phyloP scores from a whole-genome alignment of 2,113 vertebrate species.

The Amblyopsis rosae region DNA sequence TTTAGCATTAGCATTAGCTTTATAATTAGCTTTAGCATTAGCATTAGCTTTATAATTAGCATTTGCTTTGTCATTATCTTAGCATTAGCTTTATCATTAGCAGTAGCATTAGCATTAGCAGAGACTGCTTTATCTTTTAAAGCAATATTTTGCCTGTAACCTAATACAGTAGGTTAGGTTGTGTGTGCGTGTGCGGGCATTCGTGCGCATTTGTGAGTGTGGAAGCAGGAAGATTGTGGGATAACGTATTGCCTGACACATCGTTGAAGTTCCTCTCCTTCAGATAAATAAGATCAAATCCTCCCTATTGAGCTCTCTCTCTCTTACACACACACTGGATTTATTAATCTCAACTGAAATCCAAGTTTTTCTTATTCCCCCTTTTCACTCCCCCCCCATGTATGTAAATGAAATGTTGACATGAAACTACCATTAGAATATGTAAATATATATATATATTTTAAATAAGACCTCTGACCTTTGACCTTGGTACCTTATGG shows the following conservation, averaged over 20 bases:
- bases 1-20: too few species aligned
- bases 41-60: too few species aligned
- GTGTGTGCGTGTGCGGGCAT: background rate
- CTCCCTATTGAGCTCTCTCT: slow-evolving; percentile 12
- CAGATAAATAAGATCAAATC: slow-evolving; percentile 37
- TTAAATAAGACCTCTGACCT: too few species aligned
- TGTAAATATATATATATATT: background rate
- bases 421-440: too few species aligned
- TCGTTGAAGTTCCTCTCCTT: slow-evolving; percentile 48
- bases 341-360: background rate
- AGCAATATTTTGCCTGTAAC: background rate
- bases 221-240: background rate
- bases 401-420: too few species aligned
- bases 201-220: background rate
- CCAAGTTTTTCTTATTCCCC: background rate
- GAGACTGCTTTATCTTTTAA: too few species aligned
- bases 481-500: too few species aligned
- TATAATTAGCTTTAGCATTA: too few species aligned
- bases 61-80: too few species aligned
- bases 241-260: slow-evolving; percentile 22
- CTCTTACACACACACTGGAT: background rate
- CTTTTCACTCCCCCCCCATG: background rate
- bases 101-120: too few species aligned
- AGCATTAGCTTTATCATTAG: too few species aligned
- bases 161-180: background rate